Conservation (phyloP, 2,113 vertebrate genomes). For the Petrocephalus zakoni region DNA sequence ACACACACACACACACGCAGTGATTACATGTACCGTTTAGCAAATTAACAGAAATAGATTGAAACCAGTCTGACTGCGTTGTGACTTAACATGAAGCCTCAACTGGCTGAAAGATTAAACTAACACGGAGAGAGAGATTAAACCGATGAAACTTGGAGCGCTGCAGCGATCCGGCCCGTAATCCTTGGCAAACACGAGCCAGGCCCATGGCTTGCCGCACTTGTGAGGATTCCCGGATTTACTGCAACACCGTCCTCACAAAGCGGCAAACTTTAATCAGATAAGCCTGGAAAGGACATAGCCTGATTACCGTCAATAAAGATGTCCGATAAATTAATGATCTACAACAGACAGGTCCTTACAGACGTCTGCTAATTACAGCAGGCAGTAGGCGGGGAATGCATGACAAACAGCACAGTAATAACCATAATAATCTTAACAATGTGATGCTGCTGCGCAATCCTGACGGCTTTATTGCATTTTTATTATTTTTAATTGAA, state of each 20-base stretch:
- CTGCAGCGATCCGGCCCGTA: background rate
- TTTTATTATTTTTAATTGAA: slow-evolving; percentile 5
- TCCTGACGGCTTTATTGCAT: background rate
- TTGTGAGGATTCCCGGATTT: background rate
- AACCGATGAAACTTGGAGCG: background rate
- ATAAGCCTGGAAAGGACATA: background rate
- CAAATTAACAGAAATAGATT: background rate
- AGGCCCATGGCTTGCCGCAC: background rate
- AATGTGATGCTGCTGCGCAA: background rate
- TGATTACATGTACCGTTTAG: background rate
- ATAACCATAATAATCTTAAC: slow-evolving; percentile 2
- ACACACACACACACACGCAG: background rate
- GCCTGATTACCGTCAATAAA: slow-evolving; percentile 5
- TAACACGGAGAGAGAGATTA: background rate
- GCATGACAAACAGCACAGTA: background rate
- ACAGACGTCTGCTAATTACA: background rate
- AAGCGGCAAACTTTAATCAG: background rate
- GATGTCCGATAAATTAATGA: slow-evolving; percentile 10
- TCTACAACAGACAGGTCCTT: background rate
- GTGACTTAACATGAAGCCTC: slow-evolving; percentile 1
- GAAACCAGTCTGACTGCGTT: background rate
- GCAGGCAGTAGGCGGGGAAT: background rate
- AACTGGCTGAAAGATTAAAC: background rate
- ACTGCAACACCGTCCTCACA: background rate
- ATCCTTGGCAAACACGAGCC: background rate